These are phyloP conservation scores for Lasioglossum malachurum DNA, from an alignment of 2,888 invertebrate genomes.

Conservation along the genomic window DNA sequence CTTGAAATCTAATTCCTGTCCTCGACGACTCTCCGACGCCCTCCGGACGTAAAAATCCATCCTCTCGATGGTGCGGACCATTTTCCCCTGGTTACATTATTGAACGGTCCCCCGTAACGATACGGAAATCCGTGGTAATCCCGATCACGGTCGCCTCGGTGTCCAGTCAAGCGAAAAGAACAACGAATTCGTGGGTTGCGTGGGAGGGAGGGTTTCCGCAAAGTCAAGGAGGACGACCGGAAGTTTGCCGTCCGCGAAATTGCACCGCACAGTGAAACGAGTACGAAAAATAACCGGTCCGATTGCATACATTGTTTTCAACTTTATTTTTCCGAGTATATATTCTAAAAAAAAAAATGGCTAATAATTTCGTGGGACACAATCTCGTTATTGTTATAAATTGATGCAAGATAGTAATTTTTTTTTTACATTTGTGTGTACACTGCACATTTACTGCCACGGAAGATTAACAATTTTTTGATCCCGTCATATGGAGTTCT, in stretches of 20 bases:
- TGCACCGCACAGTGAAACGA: background rate
- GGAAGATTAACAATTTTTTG: no score
- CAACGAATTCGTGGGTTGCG: background rate
- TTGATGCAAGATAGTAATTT: no score
- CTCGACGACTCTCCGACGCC: background rate
- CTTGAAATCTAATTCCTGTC: background rate
- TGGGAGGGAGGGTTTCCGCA: background rate
- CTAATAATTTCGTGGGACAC: no score
- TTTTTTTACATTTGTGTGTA: no score
- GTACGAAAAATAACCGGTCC: no score
- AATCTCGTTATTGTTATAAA: no score
- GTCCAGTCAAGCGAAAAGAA: background rate
- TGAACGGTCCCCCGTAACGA: background rate
- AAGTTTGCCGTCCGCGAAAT: background rate
- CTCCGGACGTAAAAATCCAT: background rate
- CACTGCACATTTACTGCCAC: no score
- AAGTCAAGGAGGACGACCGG: background rate
- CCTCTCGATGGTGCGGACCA: background rate
- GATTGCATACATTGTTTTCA: no score
- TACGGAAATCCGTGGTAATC: constrained; percentile 35
- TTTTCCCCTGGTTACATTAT: background rate
- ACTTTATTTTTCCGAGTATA: no score
- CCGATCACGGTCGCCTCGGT: background rate
- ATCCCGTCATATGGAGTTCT: no score
- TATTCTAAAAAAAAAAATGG: background rate